These are phyloP conservation scores for Potorous gilbertii DNA, from an alignment of 2,797 vertebrate species.

Conservation along the genomic window DNA sequence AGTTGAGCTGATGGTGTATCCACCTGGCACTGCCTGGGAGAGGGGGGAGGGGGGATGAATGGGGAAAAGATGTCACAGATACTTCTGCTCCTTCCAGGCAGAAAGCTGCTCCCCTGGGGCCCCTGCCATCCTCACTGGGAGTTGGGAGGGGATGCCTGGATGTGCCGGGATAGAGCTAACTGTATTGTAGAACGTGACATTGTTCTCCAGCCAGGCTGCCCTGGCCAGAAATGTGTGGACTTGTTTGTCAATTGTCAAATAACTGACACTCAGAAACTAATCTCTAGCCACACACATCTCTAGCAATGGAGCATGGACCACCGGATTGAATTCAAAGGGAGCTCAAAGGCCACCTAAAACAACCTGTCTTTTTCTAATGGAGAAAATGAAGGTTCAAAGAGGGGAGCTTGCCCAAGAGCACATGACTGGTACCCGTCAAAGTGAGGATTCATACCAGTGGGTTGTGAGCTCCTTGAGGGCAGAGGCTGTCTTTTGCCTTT, in stretches of 20 bases:
- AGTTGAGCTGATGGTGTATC: conserved; percentile 65
- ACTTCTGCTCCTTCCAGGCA: conserved; percentile 16
- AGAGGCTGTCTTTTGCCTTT: not conserved
- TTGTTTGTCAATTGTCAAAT: not conserved
- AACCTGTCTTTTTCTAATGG: not conserved
- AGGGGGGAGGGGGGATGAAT: not conserved
- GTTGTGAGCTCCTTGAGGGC: not conserved
- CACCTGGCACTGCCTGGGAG: conserved; percentile 74
- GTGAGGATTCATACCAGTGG: not conserved
- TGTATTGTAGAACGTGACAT: not conserved
- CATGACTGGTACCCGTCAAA: not conserved
- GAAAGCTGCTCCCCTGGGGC: conserved; percentile 10
- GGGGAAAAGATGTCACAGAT: not conserved
- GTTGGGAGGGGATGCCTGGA: not conserved
- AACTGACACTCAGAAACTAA: not conserved
- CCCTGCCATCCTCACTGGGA: not conserved
- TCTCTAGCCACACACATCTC: not conserved
- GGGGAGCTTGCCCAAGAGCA: not conserved
- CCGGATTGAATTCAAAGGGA: not conserved
- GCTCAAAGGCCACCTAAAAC: not conserved
- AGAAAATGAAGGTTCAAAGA: not conserved
- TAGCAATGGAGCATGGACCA: not conserved
- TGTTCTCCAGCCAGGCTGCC: not conserved
- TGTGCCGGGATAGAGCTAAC: not conserved
- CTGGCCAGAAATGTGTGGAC: not conserved